A percentile compares a stretch with the other conserved stretches of the same genome.
These are phyloP conservation scores for Cacatua alba DNA, from an alignment of 2,113 vertebrate species.

Conservation along the genomic window DNA sequence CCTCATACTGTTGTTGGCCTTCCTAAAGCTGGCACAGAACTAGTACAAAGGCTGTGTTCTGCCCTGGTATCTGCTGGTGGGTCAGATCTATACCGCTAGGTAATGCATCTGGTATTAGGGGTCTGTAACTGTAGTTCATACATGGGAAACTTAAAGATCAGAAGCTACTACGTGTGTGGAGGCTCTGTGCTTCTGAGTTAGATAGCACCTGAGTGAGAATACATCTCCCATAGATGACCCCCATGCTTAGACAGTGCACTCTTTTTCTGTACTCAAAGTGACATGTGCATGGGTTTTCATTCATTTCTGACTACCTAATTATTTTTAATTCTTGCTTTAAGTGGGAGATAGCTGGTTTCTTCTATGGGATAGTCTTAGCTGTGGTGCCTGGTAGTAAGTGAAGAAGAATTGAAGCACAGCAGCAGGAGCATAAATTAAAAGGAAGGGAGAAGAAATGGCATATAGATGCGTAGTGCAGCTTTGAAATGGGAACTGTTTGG, in stretches of 20 bases:
- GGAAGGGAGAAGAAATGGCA: not conserved
- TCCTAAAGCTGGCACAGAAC: not conserved
- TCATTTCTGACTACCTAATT: not conserved
- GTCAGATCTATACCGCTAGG: not conserved
- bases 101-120: not conserved
- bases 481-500: not conserved
- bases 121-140: not conserved
- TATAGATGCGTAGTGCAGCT: not conserved
- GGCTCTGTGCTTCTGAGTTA: not conserved
- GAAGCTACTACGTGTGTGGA: not conserved
- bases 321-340: not conserved
- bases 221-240: not conserved
- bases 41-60: not conserved
- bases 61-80: not conserved
- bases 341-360: not conserved
- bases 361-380: not conserved
- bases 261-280: not conserved
- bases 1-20: not conserved
- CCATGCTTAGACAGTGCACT: not conserved
- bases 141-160: not conserved
- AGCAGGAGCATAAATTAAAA: not conserved
- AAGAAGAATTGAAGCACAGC: not conserved
- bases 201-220: not conserved
- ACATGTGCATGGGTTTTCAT: not conserved
- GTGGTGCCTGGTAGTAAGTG: not conserved